Base-by-base conservation (phyloP, 2,888 invertebrate genomes). In the Baccha elongata region DNA sequence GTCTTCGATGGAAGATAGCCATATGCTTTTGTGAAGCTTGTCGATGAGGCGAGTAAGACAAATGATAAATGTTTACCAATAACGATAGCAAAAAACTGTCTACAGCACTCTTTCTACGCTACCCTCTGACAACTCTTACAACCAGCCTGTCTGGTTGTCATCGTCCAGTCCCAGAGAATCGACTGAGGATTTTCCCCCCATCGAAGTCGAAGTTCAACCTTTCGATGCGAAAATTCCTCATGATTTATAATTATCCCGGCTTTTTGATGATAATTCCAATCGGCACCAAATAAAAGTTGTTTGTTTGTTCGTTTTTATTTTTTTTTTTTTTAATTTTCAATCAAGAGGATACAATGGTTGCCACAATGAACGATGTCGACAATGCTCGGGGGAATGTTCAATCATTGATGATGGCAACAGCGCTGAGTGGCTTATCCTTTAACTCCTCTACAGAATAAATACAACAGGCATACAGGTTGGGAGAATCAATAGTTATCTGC, bases 191-290 rank as follows among this genome's bases (percentile, higher is more conserved):
- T n/a, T n/a, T 44, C 29, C 17, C 44, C 23, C 69, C 21, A 32
- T 40, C 23, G 23, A 23, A 69, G 69, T 81, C 75, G 71, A 50
- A 73, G 78, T 65, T 71, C 79, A 75, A 71, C 32, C 29, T 67
- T 44, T 19, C 3, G 37, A 84, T 83, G 76, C 69, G 69, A 72
- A 68, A 72, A 73, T 74, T 71, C 71, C 53, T 19, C 65, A 79
- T 85, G 85, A 85, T 85, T 85, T 85, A 84, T 84, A 85, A 85
- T 85, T 85, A 84, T 79, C 75, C 69, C 69, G 69, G 53, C 67
- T 71, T 75, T 74, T 79, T 79, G 85, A 84, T 85, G 85, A 85
- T 85, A 84, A 79, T 75, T 85, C 78, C 84, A 74, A 85, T 85
- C 79, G 84, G 79, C 85, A 85, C 83, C 73, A 72, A 73, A 78